Evolutionary conservation across 2,888 invertebrate species (phyloP), one percentile per base, ranked within the genome.

Genomic region (Clitarchus hookeri): DNA sequence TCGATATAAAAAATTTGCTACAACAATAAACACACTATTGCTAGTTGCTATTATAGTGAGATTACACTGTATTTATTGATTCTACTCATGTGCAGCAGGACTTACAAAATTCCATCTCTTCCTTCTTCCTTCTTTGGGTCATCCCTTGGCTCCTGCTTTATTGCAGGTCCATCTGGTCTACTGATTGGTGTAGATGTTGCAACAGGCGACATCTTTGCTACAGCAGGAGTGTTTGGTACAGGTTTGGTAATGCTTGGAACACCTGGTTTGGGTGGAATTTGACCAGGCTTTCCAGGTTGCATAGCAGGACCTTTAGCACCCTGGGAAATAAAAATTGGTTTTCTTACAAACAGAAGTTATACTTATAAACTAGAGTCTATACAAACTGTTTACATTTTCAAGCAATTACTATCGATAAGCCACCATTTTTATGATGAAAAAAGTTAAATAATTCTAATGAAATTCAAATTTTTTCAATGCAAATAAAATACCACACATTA

Each of bases 91-190:
- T 1, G 8, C 16, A 48, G 16, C 16, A 48, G 11, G 6, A 93
- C 94, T 93, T 90, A 95, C 95, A 96, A 92, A 90, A 95, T 95
- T 90, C 96, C 96, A 91, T 97, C 96, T 77, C 97, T 93, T 89
- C 96, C 97, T 88, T 97, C 97, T 90, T 95, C 91, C 83, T 91
- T 93, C 88, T 95, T 95, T 9, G 93, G 92, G 83, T 94, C 93
- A 0, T 93, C 93, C 88, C 93, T 93, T 27, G 89, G 89, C 83
- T 89, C 88, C 79, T 86, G 87, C 84, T 88, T 88, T 44, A 87
- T 88, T 16, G 91, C 91, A 53, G 90, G 90, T 85, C 90, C n/a
- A 23, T 65, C 90, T 13, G 77, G 88, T 82, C 82, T 87, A 77
- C 87, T 89, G 19, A 89, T 89, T 3, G 89, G 87, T 88, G 92